Base-by-base conservation (phyloP, 2,113 vertebrate species). In the Saimiri boliviensis region DNA sequence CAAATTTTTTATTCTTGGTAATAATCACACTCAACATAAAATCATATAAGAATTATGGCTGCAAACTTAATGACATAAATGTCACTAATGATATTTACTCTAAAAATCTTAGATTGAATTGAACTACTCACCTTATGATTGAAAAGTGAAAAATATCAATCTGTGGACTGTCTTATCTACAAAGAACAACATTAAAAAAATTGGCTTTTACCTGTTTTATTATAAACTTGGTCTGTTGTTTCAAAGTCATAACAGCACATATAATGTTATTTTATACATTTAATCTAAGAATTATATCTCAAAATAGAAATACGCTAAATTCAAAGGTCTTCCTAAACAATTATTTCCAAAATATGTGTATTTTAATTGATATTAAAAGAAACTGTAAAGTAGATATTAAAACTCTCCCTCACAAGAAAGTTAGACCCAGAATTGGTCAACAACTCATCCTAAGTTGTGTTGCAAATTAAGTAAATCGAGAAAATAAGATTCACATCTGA, bases 101-200 rank as follows among this genome's bases (percentile, higher is more conserved):
- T 95, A 77, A 58, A 40, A 86, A 83, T 58, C 32, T 76, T 66
- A 73, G 30, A 91, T 17, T 94, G 27, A 9, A 10, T 70, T 71
- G 27, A 93, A 86, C 32, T 35, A 63, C 40, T 21, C 47, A 77
- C 54, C 9, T 70, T 40, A 52, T 52, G 5, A 42, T 58, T 71
- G 32, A 91, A 96, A 87, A 84, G 25, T 88, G 19, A 84, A 96
- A 96, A 91, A n/a, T 77, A 16, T 2, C 8, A 60, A 81, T 32
- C 37, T 76, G 40, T 80, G 7, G 21, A 42, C 7, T 27, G 1
- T 84, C 87, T 87, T 54, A 42, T 66, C 40, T 87, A 60, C 2
- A 52, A 85, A 76, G 2, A 84, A 23, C n/a, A 84, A 23, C n/a
- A 76, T 47, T 20, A 56, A 93, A 79, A 79, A 73, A 45, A 8